A percentile compares a stretch with the other conserved stretches of the same genome.
phyloP scores from a whole-genome alignment of 2,113 vertebrate species.

The Mionectes macconnelli region DNA sequence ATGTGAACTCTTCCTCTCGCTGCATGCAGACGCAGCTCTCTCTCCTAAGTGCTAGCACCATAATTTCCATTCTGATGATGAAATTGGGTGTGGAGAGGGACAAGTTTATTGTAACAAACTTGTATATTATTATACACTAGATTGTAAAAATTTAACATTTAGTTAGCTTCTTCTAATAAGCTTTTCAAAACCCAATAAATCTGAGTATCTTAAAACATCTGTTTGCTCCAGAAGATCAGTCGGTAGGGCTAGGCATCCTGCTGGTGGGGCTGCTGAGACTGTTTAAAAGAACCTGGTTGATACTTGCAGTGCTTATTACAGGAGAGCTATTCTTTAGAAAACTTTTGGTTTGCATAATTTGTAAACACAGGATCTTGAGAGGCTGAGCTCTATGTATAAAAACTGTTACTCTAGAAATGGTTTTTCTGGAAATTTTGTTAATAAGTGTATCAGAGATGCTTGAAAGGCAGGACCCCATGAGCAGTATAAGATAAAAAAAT shows the following conservation, averaged over 20 bases:
- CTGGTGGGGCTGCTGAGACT: slow-evolving; percentile 4
- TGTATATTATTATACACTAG: slow-evolving; percentile 58
- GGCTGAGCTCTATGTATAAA: background rate
- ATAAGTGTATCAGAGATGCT: background rate
- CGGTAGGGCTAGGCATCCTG: background rate
- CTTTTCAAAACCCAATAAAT: slow-evolving; percentile 58
- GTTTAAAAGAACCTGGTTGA: background rate
- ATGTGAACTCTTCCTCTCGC: slow-evolving; percentile 60
- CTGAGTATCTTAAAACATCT: slow-evolving; percentile 42
- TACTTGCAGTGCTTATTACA: background rate
- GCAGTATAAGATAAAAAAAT: background rate
- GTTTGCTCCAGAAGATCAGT: slow-evolving; percentile 36
- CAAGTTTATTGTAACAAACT: slow-evolving; percentile 63
- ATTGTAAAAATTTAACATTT: slow-evolving; percentile 59
- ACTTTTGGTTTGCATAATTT: background rate
- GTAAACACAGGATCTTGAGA: background rate
- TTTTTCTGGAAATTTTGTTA: slow-evolving; percentile 6
- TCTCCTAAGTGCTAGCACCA: slow-evolving; percentile 44
- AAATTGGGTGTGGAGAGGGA: slow-evolving; percentile 38
- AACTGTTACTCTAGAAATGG: background rate
- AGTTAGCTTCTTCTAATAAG: slow-evolving; percentile 59
- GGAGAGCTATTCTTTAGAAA: background rate
- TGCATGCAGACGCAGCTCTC: slow-evolving; percentile 64
- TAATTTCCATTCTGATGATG: slow-evolving; percentile 69
- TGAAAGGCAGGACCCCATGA: background rate